Evolutionary conservation across 2,888 invertebrate species (phyloP), one percentile per base, ranked within the genome.

Genomic region (Eurytoma adleriae): DNA sequence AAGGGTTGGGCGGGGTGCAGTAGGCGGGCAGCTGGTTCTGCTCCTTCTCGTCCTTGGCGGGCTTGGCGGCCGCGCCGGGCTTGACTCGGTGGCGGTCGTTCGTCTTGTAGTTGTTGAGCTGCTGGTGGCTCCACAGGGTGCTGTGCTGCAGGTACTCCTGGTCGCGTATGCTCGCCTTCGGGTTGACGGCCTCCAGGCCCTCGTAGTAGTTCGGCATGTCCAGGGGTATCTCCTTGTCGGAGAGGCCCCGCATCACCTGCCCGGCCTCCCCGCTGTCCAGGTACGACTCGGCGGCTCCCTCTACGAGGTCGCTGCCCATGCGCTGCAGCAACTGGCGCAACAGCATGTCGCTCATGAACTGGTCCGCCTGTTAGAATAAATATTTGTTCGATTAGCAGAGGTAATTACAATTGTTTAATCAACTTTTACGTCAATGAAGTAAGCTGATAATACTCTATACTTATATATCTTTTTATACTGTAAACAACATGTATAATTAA

Each of bases 1-100:
- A 99, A 0, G 99, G 99, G 91, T 99, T 99, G 1, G 99, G 99
- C 0, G 99, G 99, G 91, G 99, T 98, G 91, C 99, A 99, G 91
- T 99, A 99, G 24, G 99, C 98, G 0, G 99, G 99, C 79, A 99
- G 92, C 16, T 96, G 95, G 13, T 96, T 96, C 88, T 99, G 98
- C 88, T 99, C 98, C 91, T 99, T 99, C 69, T 97, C 94, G 90
- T 96, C 95, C 84, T 95, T 94, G 56, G 92, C 91, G 24, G 12
- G 40, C 5, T 48, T 68, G 40, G 57, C 50, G 1, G 20, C 18
- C 0, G 72, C 62, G 3, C 68, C 76, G 0, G 86, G 84, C 61
- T 91, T 88, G 84, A 91, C 85, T 86, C 89, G 88, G 80, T 92
- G 91, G 3, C 91, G 91, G 79, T 90, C 83, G 70, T 82, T 82